phyloP scores from a whole-genome alignment of 2,888 invertebrate species.

The Mythimna lalbum region DNA sequence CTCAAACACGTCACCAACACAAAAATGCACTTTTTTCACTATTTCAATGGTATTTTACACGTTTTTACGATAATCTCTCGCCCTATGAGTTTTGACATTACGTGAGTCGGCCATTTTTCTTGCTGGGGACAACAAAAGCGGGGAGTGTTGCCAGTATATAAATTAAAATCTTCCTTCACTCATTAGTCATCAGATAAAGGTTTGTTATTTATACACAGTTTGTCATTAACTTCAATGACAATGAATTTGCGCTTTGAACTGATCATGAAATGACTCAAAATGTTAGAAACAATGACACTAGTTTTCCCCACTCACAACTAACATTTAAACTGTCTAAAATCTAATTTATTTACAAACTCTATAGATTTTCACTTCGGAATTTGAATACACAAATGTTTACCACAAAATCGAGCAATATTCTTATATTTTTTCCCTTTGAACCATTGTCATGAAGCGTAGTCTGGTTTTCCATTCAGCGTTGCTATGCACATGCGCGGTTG shows the following conservation, averaged over 20 bases:
- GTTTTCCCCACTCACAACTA: conserved; percentile 4
- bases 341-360: conserved; percentile 5
- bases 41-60: conserved; percentile 77
- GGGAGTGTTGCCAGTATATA: conserved; percentile 76
- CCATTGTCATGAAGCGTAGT: conserved; percentile 60
- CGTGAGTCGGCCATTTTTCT: conserved; percentile 86
- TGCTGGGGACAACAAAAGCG: conserved; percentile 80
- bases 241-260: conserved; percentile 34
- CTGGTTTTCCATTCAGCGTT: conserved; percentile 71
- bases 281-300: conserved; percentile 7
- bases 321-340: conserved; percentile 1
- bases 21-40: conserved; percentile 63
- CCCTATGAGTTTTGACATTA: conserved; percentile 86
- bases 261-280: conserved; percentile 46
- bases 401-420: conserved; percentile 55
- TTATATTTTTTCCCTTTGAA: conserved; percentile 35
- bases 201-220: conserved; percentile 52
- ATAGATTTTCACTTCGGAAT: conserved; percentile 10
- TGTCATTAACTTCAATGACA: conserved; percentile 50
- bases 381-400: conserved; percentile 38
- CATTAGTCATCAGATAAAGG: conserved; percentile 58
- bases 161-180: conserved; percentile 45
- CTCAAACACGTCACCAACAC: conserved; percentile 75
- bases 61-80: conserved; percentile 80
- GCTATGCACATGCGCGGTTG: conserved; percentile 79